Evolutionary conservation across 1,140 invertebrate genomes (phyloP).

Genomic region (Sitobion miscanthi): DNA sequence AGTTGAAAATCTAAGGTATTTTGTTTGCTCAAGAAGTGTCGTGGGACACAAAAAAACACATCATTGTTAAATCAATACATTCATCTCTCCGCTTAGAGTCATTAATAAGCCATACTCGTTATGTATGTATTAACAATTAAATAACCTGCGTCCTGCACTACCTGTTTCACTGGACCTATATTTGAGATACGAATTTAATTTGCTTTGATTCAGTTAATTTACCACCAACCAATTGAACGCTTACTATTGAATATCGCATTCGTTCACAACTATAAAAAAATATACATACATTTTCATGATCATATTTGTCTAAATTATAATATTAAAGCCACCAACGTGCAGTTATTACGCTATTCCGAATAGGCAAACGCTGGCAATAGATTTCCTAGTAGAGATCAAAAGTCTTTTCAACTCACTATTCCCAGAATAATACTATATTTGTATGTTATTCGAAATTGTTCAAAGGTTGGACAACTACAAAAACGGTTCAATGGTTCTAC

Average conservation of each 20-base stretch:
- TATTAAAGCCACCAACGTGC: neutral
- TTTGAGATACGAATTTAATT: too few relatives aligned
- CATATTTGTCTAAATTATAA: neutral
- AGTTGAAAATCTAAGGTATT: neutral
- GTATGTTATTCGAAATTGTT: neutral
- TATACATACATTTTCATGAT: neutral
- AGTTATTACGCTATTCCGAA: neutral
- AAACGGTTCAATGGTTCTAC: neutral
- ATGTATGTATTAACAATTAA: too few relatives aligned
- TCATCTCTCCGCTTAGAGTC: too few relatives aligned
- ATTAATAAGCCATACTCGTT: too few relatives aligned
- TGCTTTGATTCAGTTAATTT: too few relatives aligned
- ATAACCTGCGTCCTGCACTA: too few relatives aligned
- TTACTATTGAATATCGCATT: neutral
- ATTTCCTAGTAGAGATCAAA: slow-evolving; percentile 21
- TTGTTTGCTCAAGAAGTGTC: neutral
- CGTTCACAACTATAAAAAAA: neutral
- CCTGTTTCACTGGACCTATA: too few relatives aligned
- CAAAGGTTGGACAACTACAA: neutral
- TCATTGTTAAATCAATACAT: neutral
- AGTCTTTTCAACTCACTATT: neutral
- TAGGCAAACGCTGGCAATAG: neutral
- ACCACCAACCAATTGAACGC: neutral
- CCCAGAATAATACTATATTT: neutral
- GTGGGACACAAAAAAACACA: neutral